These are phyloP conservation scores for Mesopsocus fuscifrons DNA, from an alignment of 2,888 invertebrate species.

Conservation along the genomic window DNA sequence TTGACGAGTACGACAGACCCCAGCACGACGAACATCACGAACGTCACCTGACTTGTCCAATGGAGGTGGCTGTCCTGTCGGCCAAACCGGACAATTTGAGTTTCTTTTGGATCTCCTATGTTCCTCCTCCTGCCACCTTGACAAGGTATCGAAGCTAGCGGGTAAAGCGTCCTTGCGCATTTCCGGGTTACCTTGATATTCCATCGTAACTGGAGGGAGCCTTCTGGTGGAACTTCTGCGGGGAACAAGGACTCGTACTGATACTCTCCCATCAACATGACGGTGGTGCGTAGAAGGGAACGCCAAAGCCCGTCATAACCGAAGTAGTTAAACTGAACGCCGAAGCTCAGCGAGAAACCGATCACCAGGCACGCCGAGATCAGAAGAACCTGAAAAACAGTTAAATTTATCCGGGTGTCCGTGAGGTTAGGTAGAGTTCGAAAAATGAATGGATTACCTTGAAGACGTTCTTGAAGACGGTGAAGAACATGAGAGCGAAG, in stretches of 20 bases:
- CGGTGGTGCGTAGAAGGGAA: constrained; percentile 30
- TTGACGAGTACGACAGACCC: constrained; percentile 35
- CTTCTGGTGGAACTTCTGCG: constrained; percentile 13
- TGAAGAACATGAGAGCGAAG: constrained; percentile 35
- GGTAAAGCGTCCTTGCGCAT: no score
- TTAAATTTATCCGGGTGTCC: no score
- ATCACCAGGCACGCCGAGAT: constrained; percentile 33
- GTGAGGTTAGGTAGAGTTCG: no score
- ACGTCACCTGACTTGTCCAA: constrained; percentile 27
- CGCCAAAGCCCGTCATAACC: constrained; percentile 26
- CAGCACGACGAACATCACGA: constrained; percentile 30
- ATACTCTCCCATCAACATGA: constrained; percentile 39
- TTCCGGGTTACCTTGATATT: no score
- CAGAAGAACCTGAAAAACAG: no score
- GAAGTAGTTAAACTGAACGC: constrained; percentile 29
- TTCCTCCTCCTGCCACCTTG: no score
- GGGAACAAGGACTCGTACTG: constrained; percentile 28
- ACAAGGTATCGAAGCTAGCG: neutral
- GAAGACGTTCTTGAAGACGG: constrained; percentile 31
- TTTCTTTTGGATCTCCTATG: no score
- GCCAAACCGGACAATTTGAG: constrained; percentile 16
- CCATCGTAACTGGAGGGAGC: constrained; percentile 7
- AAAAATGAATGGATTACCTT: constrained; percentile 23
- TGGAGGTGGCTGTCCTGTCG: constrained; percentile 14
- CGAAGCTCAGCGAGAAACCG: constrained; percentile 34